These are phyloP conservation scores for Aldrovandia affinis DNA, from an alignment of 2,797 vertebrate genomes.

Conservation along the genomic window DNA sequence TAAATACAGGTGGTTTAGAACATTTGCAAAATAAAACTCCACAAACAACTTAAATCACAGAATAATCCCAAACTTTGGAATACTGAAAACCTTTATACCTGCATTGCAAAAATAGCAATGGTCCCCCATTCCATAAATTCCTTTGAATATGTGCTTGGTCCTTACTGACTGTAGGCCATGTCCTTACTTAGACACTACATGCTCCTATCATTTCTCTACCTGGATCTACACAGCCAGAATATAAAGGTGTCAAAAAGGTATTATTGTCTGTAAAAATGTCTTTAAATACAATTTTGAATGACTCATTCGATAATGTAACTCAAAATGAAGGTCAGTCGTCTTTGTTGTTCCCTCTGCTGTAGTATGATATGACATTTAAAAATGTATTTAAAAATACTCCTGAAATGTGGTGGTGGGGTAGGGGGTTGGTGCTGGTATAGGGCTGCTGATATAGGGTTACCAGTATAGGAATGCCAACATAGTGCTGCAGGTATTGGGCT, in stretches of 20 bases:
- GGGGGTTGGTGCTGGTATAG: too few relatives aligned
- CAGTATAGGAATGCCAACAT: too few relatives aligned
- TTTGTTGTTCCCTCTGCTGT: neutral
- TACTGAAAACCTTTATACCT: too few relatives aligned
- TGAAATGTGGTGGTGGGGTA: neutral
- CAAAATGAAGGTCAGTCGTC: neutral
- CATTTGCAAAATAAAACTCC: too few relatives aligned
- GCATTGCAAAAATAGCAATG: too few relatives aligned
- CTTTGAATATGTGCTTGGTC: too few relatives aligned
- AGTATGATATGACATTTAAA: neutral
- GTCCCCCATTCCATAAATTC: too few relatives aligned
- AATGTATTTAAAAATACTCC: neutral
- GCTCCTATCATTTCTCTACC: neutral
- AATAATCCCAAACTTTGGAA: too few relatives aligned
- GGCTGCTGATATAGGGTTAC: too few relatives aligned
- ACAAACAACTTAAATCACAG: too few relatives aligned
- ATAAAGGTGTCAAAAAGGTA: neutral
- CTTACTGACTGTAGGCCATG: neutral
- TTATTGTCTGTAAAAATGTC: neutral
- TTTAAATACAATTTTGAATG: slow-evolving; percentile 1
- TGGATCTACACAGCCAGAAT: neutral
- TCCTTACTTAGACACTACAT: neutral
- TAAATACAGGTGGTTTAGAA: too few relatives aligned
- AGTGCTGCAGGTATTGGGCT: too few relatives aligned
- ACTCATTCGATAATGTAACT: neutral